Percentiles rank a stretch among this genome's conserved stretches.
These are phyloP conservation scores for Cybosia mesomella DNA, from an alignment of 2,888 invertebrate genomes.

Conservation along the genomic window DNA sequence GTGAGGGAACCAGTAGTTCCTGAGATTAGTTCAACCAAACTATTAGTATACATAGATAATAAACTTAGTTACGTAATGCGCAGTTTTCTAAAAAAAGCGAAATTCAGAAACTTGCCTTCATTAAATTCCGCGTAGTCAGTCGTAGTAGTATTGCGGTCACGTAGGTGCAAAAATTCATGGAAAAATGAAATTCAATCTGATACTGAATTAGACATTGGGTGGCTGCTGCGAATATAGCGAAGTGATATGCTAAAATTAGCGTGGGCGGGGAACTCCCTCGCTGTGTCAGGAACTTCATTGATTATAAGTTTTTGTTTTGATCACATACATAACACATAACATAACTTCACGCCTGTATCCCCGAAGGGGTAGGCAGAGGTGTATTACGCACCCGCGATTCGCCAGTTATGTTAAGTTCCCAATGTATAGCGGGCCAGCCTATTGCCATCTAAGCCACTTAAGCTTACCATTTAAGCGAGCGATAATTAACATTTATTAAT, in stretches of 20 bases:
- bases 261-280: conserved; percentile 6
- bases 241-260: conserved; percentile 5
- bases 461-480: too few species aligned
- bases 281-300: not conserved
- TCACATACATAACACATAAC: too few species aligned
- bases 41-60: too few species aligned
- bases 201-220: conserved; percentile 46
- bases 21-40: too few species aligned
- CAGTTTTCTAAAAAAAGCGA: not conserved
- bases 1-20: too few species aligned
- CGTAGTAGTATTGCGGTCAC: conserved; percentile 44
- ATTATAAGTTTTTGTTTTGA: not conserved
- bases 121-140: not conserved
- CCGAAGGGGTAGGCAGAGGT: too few species aligned
- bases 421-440: too few species aligned
- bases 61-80: not conserved
- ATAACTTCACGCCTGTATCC: too few species aligned
- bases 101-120: not conserved
- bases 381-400: too few species aligned
- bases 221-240: conserved; percentile 37
- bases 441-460: too few species aligned
- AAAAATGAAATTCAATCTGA: conserved; percentile 59
- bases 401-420: too few species aligned
- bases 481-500: too few species aligned
- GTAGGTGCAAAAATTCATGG: conserved; percentile 44